Conservation (phyloP, 1,140 invertebrate species). For the Scaptomyza pallida region DNA sequence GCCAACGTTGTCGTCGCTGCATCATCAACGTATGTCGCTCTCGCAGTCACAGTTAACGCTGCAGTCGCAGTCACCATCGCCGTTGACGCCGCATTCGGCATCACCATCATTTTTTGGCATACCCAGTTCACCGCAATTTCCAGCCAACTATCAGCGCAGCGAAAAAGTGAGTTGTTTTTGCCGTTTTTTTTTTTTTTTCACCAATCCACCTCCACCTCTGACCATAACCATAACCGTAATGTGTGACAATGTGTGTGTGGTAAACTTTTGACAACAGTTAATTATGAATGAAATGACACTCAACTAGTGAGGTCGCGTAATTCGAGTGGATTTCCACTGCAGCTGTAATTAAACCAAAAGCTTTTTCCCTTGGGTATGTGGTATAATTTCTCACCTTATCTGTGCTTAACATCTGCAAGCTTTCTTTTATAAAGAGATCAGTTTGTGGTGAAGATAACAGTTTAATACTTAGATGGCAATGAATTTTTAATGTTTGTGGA, state of each 20-base stretch:
- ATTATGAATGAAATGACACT: constrained; percentile 2
- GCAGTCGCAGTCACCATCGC: constrained; percentile 44
- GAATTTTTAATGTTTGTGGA: too few species aligned
- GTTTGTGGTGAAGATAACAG: too few species aligned
- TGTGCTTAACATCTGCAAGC: not conserved
- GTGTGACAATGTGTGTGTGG: not conserved
- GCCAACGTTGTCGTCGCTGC: constrained; percentile 75
- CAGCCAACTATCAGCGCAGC: constrained; percentile 81
- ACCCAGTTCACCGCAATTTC: constrained; percentile 64
- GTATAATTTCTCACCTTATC: not conserved
- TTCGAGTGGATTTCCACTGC: not conserved
- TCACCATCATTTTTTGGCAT: constrained; percentile 63
- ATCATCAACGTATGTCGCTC: constrained; percentile 70
- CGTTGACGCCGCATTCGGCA: constrained; percentile 56
- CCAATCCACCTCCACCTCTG: not conserved
- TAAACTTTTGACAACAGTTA: not conserved
- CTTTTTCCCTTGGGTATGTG: not conserved
- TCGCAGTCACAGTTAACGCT: constrained; percentile 48
- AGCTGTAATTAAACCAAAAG: not conserved
- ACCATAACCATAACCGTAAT: too few species aligned
- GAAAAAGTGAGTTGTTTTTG: constrained; percentile 76
- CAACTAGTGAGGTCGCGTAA: not conserved
- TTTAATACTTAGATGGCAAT: too few species aligned
- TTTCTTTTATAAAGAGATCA: not conserved
- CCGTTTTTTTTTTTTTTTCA: not conserved